phyloP scores from a whole-genome alignment of 2,113 vertebrate species.

The Suricata suricatta region DNA sequence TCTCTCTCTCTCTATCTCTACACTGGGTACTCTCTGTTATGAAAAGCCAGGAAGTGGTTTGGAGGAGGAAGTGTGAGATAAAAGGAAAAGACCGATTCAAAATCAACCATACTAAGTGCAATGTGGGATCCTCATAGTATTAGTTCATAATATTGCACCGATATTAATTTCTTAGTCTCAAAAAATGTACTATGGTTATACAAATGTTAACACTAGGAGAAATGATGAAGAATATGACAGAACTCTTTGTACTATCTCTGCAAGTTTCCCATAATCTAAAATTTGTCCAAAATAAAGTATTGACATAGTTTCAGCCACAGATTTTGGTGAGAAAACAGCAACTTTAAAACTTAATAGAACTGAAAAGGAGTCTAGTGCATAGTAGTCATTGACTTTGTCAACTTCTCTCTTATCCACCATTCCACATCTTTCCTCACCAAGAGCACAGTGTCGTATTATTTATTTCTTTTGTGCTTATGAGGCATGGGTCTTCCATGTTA shows the following conservation, averaged over 20 bases:
- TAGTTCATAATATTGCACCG: neutral
- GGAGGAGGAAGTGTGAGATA: neutral
- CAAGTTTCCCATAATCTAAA: neutral
- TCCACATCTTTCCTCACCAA: neutral
- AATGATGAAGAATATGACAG: neutral
- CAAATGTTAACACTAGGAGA: neutral
- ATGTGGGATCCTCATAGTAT: neutral
- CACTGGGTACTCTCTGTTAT: neutral
- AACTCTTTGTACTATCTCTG: neutral
- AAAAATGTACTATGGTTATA: neutral
- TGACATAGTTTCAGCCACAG: neutral
- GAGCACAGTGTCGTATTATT: neutral
- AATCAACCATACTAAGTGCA: neutral
- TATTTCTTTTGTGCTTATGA: neutral
- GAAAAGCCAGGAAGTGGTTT: neutral
- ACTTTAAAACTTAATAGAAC: neutral
- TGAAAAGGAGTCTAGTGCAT: neutral
- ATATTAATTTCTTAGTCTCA: neutral
- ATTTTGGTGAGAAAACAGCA: neutral
- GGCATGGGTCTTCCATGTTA: neutral
- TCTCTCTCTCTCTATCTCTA: neutral
- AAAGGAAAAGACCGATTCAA: neutral
- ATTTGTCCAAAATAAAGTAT: neutral
- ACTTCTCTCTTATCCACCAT: neutral
- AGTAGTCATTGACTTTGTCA: neutral